Evolutionary conservation across 2,113 vertebrate species (phyloP).

Genomic region (Chitala chitala): DNA sequence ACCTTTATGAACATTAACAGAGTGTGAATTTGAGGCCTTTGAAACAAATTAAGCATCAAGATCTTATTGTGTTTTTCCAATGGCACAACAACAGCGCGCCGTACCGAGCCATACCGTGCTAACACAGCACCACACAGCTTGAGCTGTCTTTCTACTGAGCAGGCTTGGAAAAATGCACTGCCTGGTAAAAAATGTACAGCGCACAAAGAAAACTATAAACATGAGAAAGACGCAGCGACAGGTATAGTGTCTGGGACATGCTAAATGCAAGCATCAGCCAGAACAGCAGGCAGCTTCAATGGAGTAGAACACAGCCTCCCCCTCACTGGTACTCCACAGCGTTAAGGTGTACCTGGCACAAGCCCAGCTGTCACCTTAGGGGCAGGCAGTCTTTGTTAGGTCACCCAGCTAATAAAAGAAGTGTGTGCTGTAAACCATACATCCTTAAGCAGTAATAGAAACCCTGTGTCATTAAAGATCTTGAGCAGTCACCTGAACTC

Average conservation of each 20-base stretch:
- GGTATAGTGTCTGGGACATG: neutral
- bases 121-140: no score
- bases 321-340: neutral
- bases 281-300: neutral
- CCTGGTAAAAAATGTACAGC: neutral
- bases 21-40: neutral
- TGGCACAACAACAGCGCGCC: no score
- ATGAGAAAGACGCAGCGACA: neutral
- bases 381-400: neutral
- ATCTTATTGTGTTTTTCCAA: no score
- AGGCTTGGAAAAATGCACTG: no score
- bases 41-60: neutral
- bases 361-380: neutral
- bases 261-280: neutral
- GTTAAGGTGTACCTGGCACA: neutral
- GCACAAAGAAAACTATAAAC: neutral
- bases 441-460: neutral
- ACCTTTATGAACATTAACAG: neutral
- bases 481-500: neutral
- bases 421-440: neutral
- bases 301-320: neutral
- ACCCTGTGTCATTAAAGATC: constrained; percentile 4
- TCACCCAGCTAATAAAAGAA: constrained; percentile 12
- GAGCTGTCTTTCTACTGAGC: no score
- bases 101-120: no score